phyloP scores from a whole-genome alignment of 2,113 vertebrate species.

The Elephantulus edwardii region DNA sequence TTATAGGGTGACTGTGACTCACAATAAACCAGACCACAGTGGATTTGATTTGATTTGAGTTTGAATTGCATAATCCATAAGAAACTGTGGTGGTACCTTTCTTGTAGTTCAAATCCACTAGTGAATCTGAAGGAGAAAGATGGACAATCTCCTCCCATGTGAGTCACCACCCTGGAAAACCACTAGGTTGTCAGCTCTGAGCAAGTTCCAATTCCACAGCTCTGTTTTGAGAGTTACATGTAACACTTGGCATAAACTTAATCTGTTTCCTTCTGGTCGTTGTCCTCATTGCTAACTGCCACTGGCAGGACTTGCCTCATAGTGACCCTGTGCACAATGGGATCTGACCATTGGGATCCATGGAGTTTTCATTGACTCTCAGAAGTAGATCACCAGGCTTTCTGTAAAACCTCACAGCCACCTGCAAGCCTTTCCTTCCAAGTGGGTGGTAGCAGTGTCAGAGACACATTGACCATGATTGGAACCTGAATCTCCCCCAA shows the following conservation, averaged over 20 bases:
- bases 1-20: no score
- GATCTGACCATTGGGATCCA: neutral
- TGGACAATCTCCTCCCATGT: no score
- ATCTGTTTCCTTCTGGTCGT: neutral
- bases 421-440: neutral
- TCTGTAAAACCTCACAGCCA: neutral
- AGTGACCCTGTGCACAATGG: neutral
- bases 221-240: neutral
- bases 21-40: no score
- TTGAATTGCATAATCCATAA: no score
- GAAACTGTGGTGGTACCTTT: no score
- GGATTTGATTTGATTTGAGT: no score
- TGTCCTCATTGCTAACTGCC: neutral
- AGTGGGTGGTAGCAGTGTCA: neutral
- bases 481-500: neutral
- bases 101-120: no score
- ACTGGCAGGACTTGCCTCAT: neutral
- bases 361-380: neutral
- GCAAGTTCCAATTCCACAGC: neutral
- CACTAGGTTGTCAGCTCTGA: neutral
- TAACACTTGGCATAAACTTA: neutral
- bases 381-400: neutral
- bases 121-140: no score
- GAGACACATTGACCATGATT: neutral
- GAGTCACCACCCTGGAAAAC: neutral